phyloP scores from a whole-genome alignment of 1,140 invertebrate species.

The Muscidifurax raptorellus region DNA sequence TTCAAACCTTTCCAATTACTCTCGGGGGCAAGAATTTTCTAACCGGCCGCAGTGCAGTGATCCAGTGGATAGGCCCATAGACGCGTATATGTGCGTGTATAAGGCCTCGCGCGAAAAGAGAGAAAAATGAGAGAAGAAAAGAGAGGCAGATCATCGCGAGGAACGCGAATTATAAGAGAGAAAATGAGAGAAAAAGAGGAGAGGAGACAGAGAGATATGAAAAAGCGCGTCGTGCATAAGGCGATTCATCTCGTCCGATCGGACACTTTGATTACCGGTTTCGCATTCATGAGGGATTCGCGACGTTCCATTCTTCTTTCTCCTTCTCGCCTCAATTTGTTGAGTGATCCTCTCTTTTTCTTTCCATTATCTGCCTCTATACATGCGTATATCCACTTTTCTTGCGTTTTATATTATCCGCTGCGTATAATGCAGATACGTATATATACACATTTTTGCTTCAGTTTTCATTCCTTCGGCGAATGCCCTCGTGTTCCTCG shows the following conservation, averaged over 20 bases:
- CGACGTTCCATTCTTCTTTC: slow-evolving; percentile 55
- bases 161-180: slow-evolving; percentile 16
- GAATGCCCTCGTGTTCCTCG: slow-evolving; percentile 31
- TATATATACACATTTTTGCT: slow-evolving; percentile 25
- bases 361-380: slow-evolving; percentile 33
- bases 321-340: slow-evolving; percentile 54
- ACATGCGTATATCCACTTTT: slow-evolving; percentile 39
- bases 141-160: slow-evolving; percentile 34
- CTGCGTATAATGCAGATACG: slow-evolving; percentile 29
- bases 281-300: slow-evolving; percentile 68
- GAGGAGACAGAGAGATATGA: slow-evolving; percentile 14
- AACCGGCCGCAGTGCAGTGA: neutral
- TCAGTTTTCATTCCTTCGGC: slow-evolving; percentile 46
- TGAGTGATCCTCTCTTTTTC: slow-evolving; percentile 42
- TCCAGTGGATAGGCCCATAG: neutral
- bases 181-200: slow-evolving; percentile 1
- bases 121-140: slow-evolving; percentile 35
- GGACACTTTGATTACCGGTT: slow-evolving; percentile 74
- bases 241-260: slow-evolving; percentile 72
- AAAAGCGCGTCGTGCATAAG: slow-evolving; percentile 55
- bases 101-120: slow-evolving; percentile 28
- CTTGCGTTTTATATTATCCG: slow-evolving; percentile 34
- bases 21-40: neutral
- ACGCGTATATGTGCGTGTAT: neutral
- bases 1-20: slow-evolving; percentile 18